phyloP scores from a whole-genome alignment of 2,113 vertebrate species.

The Anhinga anhinga region DNA sequence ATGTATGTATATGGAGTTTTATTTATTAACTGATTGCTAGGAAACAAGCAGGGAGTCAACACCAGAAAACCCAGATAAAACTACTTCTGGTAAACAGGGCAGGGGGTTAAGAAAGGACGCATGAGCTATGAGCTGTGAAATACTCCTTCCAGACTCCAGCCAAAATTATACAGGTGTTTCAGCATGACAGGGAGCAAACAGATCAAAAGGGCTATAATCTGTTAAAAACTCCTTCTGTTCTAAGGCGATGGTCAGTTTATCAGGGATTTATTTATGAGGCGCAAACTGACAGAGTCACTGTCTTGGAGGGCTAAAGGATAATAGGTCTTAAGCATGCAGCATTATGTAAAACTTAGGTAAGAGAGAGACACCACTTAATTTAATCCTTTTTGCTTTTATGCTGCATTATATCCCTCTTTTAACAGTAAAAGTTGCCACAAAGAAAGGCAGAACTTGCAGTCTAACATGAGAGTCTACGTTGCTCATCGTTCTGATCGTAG shows the following conservation, averaged over 20 bases:
- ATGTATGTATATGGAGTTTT: rapidly evolving
- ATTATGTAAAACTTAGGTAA: not conserved
- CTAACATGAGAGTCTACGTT: rapidly evolving
- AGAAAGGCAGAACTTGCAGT: not conserved
- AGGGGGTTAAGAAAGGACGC: not conserved
- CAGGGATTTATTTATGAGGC: not conserved
- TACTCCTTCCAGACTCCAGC: not conserved
- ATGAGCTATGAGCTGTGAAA: constrained; percentile 3
- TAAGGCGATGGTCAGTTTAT: not conserved
- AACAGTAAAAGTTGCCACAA: not conserved
- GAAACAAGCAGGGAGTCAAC: not conserved
- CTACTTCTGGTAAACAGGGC: not conserved
- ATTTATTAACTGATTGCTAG: not conserved
- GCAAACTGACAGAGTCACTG: not conserved
- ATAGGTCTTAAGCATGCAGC: not conserved
- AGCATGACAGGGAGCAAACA: not conserved
- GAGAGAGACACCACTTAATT: not conserved
- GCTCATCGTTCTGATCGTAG: not conserved
- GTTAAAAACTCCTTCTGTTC: not conserved
- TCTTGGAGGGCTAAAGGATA: not conserved
- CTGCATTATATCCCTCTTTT: not conserved
- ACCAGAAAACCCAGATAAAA: not conserved
- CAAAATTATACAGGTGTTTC: not conserved
- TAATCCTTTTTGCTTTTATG: not conserved
- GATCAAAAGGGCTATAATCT: not conserved